Evolutionary conservation across 2,888 invertebrate genomes (phyloP), one percentile per base, ranked within the genome.

Genomic region (Agrenia bidenticulata): DNA sequence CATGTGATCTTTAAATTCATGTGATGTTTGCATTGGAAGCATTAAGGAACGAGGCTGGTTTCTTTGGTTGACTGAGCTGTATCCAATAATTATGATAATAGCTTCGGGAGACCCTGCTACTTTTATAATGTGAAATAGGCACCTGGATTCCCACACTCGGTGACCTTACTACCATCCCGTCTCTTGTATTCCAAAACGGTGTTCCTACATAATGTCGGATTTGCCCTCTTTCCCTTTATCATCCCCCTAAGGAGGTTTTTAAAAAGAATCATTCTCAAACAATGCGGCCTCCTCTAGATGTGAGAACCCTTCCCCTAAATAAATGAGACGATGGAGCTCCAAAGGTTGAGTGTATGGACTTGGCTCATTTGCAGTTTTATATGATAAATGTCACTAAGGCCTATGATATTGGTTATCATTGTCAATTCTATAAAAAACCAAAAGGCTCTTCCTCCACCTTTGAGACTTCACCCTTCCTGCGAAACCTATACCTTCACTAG

Each of bases 111-210:
- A 27, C 27, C 56, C 37, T 37, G 56, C 17, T 56, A 27, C 27
- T 56, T 27, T 37, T 2, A 53, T 9, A 56, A 56, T 42, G 42
- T 51, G 24, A 51, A 51, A 51, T 4, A 51, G 13, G 23, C 70
- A 73, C 71, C 71, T 72, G 71, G 73, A 50, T 73, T 73, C 73
- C 71, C 73, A 73, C 73, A 72, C 69, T 73, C 55, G 17, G 21
- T 55, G 55, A 55, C 55, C 55, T 55, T 55, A 55, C 51, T 51
- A 23, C 15, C 45, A 45, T 11, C 45, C 45, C n/a, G n/a, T n/a
- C n/a, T n/a, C n/a, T n/a, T n/a, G n/a, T n/a, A n/a, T n/a, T n/a
- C 45, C 19, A 5, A 45, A 5, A 5, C 15, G 45, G 32, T 11
- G n/a, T 32, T 32, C 32, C n/a, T n/a, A n/a, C n/a, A n/a, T n/a